Percentiles rank a stretch among this genome's conserved stretches.
Conservation (phyloP, 2,797 vertebrate species). For the Decapterus maruadsi region DNA sequence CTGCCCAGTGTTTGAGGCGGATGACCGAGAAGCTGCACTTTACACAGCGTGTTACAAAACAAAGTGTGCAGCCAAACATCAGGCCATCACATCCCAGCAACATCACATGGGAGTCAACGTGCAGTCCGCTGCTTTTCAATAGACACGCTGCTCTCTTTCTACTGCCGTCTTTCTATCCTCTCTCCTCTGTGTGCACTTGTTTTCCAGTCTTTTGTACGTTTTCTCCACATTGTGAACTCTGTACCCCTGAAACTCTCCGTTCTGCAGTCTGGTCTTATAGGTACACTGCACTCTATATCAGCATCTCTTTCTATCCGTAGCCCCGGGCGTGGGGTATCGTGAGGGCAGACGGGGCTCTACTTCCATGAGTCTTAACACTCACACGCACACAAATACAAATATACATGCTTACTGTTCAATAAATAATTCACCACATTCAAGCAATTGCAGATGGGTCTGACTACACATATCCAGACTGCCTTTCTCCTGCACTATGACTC, state of each 20-base stretch:
- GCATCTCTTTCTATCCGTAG: conserved; percentile 57
- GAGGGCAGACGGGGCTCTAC: conserved; percentile 47
- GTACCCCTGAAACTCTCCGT: conserved; percentile 40
- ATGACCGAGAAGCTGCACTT: conserved; percentile 20
- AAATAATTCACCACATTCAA: conserved; percentile 60
- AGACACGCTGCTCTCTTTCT: conserved; percentile 27
- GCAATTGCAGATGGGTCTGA: conserved; percentile 36
- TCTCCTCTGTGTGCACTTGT: conserved; percentile 24
- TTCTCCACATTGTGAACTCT: conserved; percentile 58
- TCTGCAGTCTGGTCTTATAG: conserved; percentile 55
- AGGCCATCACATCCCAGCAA: conserved; percentile 33
- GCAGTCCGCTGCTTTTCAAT: conserved; percentile 34
- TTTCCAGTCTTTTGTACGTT: conserved; percentile 53
- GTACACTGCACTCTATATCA: conserved; percentile 47
- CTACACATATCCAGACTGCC: conserved; percentile 28
- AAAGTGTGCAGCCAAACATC: not conserved
- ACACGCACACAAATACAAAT: conserved; percentile 31
- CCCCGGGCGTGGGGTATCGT: conserved; percentile 53
- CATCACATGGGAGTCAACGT: conserved; percentile 40
- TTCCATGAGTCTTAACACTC: conserved; percentile 41
- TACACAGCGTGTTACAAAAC: conserved; percentile 4
- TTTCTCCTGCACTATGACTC: conserved; percentile 49
- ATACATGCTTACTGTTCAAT: conserved; percentile 39
- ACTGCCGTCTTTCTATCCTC: conserved; percentile 6
- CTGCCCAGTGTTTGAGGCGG: not conserved